These are phyloP conservation scores for Psophia crepitans DNA, from an alignment of 2,113 vertebrate genomes.

Conservation along the genomic window DNA sequence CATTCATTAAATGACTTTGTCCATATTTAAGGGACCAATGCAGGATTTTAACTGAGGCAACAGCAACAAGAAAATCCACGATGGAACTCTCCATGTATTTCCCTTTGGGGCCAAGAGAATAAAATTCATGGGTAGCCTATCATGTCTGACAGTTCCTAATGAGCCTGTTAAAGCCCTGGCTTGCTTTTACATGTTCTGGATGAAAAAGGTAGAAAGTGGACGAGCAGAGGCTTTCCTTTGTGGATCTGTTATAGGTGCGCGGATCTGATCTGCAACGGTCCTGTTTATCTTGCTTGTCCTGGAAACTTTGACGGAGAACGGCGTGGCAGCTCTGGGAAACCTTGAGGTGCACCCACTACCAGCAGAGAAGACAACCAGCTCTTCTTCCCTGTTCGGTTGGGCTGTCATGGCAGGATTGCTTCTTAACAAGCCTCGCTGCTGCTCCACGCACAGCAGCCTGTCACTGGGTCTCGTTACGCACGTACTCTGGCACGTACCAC, in stretches of 20 bases:
- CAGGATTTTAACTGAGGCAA: not conserved
- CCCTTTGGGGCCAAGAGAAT: not conserved
- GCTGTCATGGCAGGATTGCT: not conserved
- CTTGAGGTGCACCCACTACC: not conserved
- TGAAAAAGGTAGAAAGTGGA: not conserved
- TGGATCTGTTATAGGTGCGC: not conserved
- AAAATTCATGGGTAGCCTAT: not conserved
- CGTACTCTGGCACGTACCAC: not conserved
- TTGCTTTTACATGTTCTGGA: not conserved
- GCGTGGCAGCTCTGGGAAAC: not conserved
- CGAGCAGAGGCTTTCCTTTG: not conserved
- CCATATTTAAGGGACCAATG: not conserved
- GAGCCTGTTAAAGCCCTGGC: not conserved
- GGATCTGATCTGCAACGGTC: not conserved
- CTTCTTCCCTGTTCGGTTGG: not conserved
- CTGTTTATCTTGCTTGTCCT: not conserved
- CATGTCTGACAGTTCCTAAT: not conserved
- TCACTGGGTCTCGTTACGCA: not conserved
- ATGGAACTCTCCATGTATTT: not conserved
- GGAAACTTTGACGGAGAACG: not conserved
- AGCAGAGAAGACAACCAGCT: not conserved
- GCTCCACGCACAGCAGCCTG: not conserved
- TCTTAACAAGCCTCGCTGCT: not conserved
- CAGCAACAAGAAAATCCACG: not conserved
- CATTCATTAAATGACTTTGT: not conserved